Percentiles rank a stretch among this genome's conserved stretches.
phyloP scores from a whole-genome alignment of 2,888 invertebrate species.

The Iphiclides podalirius region DNA sequence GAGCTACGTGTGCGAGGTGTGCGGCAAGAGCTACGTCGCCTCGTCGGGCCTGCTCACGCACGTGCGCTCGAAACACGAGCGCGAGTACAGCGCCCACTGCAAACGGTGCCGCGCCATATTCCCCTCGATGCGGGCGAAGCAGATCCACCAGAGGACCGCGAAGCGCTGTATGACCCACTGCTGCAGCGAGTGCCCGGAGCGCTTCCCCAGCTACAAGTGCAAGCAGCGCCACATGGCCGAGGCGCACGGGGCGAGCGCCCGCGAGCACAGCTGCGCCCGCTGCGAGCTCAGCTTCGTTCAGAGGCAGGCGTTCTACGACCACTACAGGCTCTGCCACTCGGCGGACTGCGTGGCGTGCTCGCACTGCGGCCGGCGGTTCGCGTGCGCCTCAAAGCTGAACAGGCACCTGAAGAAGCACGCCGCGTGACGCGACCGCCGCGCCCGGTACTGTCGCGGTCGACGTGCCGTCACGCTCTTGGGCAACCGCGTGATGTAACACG shows the following conservation, averaged over 20 bases:
- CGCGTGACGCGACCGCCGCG: constrained; percentile 4
- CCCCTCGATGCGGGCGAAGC: constrained; percentile 23
- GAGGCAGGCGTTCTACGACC: constrained; percentile 30
- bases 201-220: constrained; percentile 28
- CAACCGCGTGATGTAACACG: too few relatives aligned
- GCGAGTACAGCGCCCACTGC: constrained; percentile 21
- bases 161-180: constrained; percentile 27
- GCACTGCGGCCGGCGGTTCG: constrained; percentile 31
- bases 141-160: constrained; percentile 21
- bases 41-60: constrained; percentile 32
- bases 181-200: constrained; percentile 26
- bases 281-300: constrained; percentile 27
- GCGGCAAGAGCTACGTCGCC: constrained; percentile 42
- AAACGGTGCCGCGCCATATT: constrained; percentile 22
- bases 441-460: too few relatives aligned
- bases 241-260: constrained; percentile 18
- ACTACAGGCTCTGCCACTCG: constrained; percentile 32
- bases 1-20: constrained; percentile 44
- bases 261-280: constrained; percentile 23
- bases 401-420: constrained; percentile 32
- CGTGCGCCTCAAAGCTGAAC: constrained; percentile 26
- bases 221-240: constrained; percentile 31
- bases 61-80: constrained; percentile 33
- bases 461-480: too few relatives aligned
- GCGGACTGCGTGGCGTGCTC: constrained; percentile 26